Evolutionary conservation across 2,113 vertebrate species (phyloP).

Genomic region (Eurystomus gularis): DNA sequence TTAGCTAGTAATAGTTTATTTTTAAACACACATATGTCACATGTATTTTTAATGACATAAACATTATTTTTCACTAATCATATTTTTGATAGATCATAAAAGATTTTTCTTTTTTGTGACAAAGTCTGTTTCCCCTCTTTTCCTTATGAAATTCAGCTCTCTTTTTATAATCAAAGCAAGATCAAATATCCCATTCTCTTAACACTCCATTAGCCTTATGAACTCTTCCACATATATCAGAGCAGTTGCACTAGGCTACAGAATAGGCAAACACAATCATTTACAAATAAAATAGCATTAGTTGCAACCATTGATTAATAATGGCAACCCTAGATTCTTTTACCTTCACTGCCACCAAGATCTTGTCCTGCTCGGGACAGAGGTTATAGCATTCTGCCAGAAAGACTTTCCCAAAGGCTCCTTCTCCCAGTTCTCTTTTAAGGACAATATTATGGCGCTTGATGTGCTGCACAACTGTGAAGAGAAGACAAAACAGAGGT

Average conservation of each 20-base stretch:
- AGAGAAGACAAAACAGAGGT: slow-evolving; percentile 55
- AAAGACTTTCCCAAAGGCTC: slow-evolving; percentile 98
- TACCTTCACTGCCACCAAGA: slow-evolving; percentile 98
- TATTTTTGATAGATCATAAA: slow-evolving; percentile 58
- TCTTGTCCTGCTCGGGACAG: slow-evolving; percentile 92
- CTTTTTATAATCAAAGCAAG: not conserved
- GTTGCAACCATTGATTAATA: slow-evolving; percentile 7
- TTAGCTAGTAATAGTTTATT: not conserved
- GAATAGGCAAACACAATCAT: not conserved
- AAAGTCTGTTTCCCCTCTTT: not conserved
- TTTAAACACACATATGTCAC: slow-evolving; percentile 4
- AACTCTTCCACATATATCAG: not conserved
- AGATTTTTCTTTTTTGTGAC: not conserved
- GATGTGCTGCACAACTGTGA: slow-evolving; percentile 96
- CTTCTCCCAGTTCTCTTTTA: slow-evolving; percentile 96
- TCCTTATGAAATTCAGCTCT: not conserved
- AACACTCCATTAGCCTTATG: not conserved
- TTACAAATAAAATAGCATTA: slow-evolving; percentile 14
- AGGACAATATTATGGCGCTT: slow-evolving; percentile 98
- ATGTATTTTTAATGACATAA: slow-evolving; percentile 74
- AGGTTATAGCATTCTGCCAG: slow-evolving; percentile 97
- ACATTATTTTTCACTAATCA: slow-evolving; percentile 57
- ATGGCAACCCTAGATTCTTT: slow-evolving; percentile 37
- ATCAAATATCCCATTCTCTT: not conserved
- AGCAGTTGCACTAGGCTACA: not conserved